Evolutionary conservation across 2,888 invertebrate genomes (phyloP).

Genomic region (Tetragnatha montana): DNA sequence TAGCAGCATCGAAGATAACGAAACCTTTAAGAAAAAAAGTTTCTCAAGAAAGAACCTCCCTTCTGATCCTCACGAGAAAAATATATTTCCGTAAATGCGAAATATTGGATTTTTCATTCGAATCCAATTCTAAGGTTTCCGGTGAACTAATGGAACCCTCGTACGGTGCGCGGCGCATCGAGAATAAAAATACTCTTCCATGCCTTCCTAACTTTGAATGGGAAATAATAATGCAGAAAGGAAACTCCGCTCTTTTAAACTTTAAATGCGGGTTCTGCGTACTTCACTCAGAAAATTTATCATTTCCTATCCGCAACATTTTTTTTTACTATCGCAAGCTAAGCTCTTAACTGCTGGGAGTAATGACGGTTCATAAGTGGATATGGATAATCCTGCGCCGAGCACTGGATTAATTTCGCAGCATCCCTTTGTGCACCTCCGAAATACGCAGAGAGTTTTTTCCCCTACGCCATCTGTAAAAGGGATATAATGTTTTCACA

Average conservation of each 20-base stretch:
- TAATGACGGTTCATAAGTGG: constrained; percentile 11
- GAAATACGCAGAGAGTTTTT: not conserved
- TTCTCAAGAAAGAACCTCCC: constrained; percentile 14
- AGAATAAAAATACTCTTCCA: not conserved
- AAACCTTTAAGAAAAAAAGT: not conserved
- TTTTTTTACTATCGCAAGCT: not conserved
- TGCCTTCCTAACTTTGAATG: constrained; percentile 17
- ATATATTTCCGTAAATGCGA: constrained; percentile 39
- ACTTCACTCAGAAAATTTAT: constrained; percentile 12
- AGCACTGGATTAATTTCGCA: constrained; percentile 26
- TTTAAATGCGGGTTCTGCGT: constrained; percentile 4
- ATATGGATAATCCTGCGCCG: constrained; percentile 18
- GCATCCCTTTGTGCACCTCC: not conserved
- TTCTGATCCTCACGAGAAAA: constrained; percentile 18
- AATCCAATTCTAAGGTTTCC: constrained; percentile 42
- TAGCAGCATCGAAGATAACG: constrained; percentile 14
- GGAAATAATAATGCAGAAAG: constrained; percentile 48
- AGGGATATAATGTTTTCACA: not conserved
- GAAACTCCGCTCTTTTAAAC: constrained; percentile 8
- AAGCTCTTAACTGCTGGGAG: constrained; percentile 6
- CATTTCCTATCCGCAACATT: not conserved
- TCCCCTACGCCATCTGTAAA: not conserved
- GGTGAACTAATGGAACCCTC: constrained; percentile 35
- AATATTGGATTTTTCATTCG: constrained; percentile 56
- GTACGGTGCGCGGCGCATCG: not conserved